phyloP scores from a whole-genome alignment of 2,797 vertebrate genomes.

The Rallus crepitans region DNA sequence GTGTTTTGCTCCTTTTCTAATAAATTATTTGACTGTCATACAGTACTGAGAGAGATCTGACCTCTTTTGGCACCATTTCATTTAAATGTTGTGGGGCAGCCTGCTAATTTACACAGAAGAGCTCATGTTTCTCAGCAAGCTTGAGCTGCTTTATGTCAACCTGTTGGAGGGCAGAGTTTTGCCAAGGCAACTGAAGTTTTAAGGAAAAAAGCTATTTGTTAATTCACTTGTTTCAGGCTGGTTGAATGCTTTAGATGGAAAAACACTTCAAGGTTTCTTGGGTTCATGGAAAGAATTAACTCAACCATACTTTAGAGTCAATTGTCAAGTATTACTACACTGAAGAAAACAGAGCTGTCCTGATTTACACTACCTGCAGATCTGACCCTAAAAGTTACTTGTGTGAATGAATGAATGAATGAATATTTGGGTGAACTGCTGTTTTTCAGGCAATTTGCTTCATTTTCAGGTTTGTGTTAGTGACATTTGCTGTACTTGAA shows the following conservation, averaged over 20 bases:
- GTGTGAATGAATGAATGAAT: background rate
- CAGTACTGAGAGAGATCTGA: background rate
- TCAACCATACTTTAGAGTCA: background rate
- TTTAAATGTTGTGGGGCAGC: background rate
- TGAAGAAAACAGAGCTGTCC: background rate
- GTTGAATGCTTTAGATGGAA: background rate
- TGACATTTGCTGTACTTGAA: background rate
- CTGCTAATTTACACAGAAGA: background rate
- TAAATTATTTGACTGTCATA: background rate
- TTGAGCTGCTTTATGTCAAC: background rate
- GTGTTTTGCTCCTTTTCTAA: background rate
- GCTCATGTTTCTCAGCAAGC: background rate
- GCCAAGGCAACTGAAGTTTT: background rate
- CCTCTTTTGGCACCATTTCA: background rate
- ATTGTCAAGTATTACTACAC: background rate
- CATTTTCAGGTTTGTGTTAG: background rate
- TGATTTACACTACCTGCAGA: background rate
- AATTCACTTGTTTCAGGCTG: background rate
- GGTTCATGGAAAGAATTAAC: background rate
- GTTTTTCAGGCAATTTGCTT: background rate
- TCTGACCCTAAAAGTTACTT: background rate
- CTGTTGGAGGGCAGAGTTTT: background rate
- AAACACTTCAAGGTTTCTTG: background rate
- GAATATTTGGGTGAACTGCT: background rate
- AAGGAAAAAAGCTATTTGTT: background rate